phyloP scores from a whole-genome alignment of 2,888 invertebrate genomes.

The Sarcophaga caerulescens region DNA sequence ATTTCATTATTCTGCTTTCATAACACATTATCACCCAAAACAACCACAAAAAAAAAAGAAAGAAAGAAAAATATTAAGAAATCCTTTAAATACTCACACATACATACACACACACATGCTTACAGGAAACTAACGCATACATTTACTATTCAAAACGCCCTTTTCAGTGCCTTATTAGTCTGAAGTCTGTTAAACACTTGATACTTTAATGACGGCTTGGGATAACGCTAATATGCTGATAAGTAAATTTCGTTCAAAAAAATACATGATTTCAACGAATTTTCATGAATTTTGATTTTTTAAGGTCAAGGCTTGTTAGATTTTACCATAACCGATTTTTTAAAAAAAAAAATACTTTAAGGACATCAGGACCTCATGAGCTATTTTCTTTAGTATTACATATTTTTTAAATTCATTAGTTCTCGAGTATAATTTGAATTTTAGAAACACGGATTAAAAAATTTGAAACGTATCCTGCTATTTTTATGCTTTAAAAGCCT shows the following conservation, averaged over 20 bases:
- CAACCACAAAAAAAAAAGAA: not conserved
- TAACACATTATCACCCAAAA: constrained; percentile 49
- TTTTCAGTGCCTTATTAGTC: not conserved
- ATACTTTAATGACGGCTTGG: constrained; percentile 9
- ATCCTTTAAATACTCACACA: not conserved
- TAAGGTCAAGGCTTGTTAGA: too few relatives aligned
- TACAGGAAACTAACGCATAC: not conserved
- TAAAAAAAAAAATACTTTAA: not conserved
- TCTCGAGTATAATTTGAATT: too few relatives aligned
- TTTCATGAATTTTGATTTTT: too few relatives aligned
- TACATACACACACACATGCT: constrained; percentile 30
- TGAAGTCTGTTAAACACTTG: constrained; percentile 6
- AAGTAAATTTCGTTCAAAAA: too few relatives aligned
- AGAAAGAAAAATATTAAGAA: constrained; percentile 9
- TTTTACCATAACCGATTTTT: too few relatives aligned
- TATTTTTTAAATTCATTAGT: too few relatives aligned
- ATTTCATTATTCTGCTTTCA: constrained; percentile 67
- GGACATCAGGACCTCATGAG: not conserved
- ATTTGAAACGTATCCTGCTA: too few relatives aligned
- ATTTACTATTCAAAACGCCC: not conserved
- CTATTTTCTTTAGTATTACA: too few relatives aligned
- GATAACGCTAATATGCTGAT: too few relatives aligned
- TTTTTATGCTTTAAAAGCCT: too few relatives aligned
- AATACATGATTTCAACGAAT: too few relatives aligned
- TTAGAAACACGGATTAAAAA: too few relatives aligned